Evolutionary conservation across 2,888 invertebrate genomes (phyloP).

Genomic region (Dynastes grantii): DNA sequence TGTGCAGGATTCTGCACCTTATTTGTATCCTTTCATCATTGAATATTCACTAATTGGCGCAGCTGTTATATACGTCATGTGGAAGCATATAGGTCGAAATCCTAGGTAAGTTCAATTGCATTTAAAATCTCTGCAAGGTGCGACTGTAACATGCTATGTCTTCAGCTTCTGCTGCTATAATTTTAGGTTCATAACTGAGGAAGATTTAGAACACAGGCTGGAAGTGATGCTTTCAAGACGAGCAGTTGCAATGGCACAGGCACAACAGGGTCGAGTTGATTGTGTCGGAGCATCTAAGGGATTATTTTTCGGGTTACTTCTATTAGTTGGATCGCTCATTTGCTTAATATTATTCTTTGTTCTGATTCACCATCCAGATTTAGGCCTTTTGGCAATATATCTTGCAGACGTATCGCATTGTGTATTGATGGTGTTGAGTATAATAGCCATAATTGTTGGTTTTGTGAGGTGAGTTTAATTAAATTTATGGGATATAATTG

Average conservation of each 20-base stretch:
- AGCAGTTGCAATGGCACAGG: constrained; percentile 89
- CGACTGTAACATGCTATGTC: too few species aligned
- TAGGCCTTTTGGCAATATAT: constrained; percentile 90
- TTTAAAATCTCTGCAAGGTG: too few species aligned
- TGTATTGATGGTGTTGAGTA: constrained; percentile 88
- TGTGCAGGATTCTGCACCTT: constrained; percentile 94
- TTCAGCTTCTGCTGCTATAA: background rate
- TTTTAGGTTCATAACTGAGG: constrained; percentile 79
- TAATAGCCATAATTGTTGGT: constrained; percentile 91
- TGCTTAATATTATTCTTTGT: constrained; percentile 97
- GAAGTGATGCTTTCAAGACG: constrained; percentile 91
- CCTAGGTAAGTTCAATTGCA: constrained; percentile 76
- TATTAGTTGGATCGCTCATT: constrained; percentile 92
- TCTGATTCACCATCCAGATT: constrained; percentile 87
- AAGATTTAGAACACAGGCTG: constrained; percentile 89
- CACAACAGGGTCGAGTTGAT: constrained; percentile 89
- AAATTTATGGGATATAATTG: constrained; percentile 26
- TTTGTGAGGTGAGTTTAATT: constrained; percentile 82
- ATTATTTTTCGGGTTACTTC: constrained; percentile 91
- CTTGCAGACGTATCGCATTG: constrained; percentile 94
- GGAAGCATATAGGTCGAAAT: constrained; percentile 94
- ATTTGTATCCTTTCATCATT: constrained; percentile 95
- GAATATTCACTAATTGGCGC: constrained; percentile 97
- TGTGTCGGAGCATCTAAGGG: constrained; percentile 96
- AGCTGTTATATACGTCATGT: constrained; percentile 96